Base-by-base conservation (phyloP, 2,797 vertebrate species). In the Acanthurus lineatus region DNA sequence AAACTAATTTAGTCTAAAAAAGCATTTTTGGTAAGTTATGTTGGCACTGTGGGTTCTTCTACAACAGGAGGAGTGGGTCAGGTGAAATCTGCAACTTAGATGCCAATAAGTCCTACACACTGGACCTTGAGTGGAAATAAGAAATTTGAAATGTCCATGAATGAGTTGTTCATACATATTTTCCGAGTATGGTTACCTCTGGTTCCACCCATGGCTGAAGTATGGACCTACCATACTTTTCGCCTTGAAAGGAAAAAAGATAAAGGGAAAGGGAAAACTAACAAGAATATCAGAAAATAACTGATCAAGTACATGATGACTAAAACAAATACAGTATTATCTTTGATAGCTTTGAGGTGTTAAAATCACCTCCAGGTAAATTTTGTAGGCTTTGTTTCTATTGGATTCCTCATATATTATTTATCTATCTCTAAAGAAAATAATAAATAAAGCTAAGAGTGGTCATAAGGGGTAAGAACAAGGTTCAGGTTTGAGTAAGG, bases 91-190 rank as follows among this genome's bases (percentile, higher is more conserved):
- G 38, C 38, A 6, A 40, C 38, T 40, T 2, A 40, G 38, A 40
- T 40, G 6, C 9, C 38, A 40, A 6, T 40, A 40, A 40, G 5
- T 40, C 38, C 38, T 40, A 40, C 38, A 40, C 38, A 40, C 38
- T 40, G 38, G 38, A 40, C 3, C 6, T 2, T 49, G 19, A 7
- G 17, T 28, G 54, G 42, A 65, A 6, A 45, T 64, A 17, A 17
- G 32, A 51, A 63, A 20, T 25, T 52, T 54, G 14, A 4, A 44
- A 68, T 28, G 62, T 59, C 40, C 11, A 17, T 65, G 59, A 74
- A 35, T 73, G 10, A 45, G 9, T 48, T 57, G 9, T 63, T 73
- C 57, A 49, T 74, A 48, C 22, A 15, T 70, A 11, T 51, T 64
- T 44, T 60, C 14, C 66, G 20, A 20, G 9, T 69, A 22, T 15